phyloP scores from a whole-genome alignment of 2,888 invertebrate species.

The Pristionchus maxplancki region DNA sequence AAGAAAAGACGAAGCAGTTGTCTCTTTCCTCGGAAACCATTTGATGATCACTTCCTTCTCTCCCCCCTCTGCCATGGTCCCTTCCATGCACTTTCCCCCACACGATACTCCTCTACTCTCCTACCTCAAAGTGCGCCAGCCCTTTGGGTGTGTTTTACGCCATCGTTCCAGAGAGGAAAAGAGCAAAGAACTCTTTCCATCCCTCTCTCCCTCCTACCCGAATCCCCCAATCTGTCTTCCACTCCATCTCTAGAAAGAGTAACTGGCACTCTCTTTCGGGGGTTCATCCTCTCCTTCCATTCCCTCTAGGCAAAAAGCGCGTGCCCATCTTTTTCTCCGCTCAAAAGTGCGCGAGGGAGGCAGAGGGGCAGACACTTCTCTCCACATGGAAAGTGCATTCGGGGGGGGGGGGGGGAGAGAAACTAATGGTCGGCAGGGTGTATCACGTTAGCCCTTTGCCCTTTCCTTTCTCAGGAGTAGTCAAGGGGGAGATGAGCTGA shows the following conservation, averaged over 20 bases:
- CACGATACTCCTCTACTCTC: neutral
- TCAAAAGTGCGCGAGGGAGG: neutral
- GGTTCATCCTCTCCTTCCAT: neutral
- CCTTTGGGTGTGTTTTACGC: constrained; percentile 30
- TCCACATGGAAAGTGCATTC: constrained; percentile 38
- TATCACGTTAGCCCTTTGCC: neutral
- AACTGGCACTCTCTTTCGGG: neutral
- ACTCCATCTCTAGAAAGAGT: neutral
- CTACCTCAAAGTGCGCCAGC: neutral
- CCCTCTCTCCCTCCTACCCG: neutral
- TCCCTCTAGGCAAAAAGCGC: neutral
- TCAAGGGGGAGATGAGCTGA: neutral
- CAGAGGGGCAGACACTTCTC: neutral
- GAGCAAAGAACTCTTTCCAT: neutral
- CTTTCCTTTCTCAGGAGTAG: neutral
- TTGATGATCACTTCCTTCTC: neutral
- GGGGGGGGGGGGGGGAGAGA: neutral
- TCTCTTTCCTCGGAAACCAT: neutral
- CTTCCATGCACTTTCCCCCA: neutral
- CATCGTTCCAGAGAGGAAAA: neutral
- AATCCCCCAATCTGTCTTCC: neutral
- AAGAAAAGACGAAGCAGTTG: neutral
- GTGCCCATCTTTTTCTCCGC: neutral
- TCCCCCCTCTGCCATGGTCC: neutral
- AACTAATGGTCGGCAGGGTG: too few relatives aligned